Percentiles rank a stretch among this genome's conserved stretches.
These are phyloP conservation scores for Drosophila siamana DNA, from an alignment of 2,888 invertebrate species.

Conservation along the genomic window DNA sequence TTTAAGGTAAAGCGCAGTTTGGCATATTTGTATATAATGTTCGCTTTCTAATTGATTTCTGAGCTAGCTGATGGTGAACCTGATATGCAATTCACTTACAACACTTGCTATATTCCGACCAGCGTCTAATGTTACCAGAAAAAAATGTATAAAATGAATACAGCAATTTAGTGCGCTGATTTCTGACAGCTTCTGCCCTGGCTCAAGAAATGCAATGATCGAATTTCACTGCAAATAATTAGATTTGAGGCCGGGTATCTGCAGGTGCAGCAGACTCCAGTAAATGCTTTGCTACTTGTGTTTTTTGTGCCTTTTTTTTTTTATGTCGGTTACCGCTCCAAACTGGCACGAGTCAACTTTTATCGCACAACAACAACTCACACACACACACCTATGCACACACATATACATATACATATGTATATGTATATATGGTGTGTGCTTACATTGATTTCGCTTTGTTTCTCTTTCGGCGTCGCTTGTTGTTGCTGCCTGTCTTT, in stretches of 20 bases:
- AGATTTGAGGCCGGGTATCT: background rate
- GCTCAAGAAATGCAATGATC: no score
- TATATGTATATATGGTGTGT: constrained; percentile 20
- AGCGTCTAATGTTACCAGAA: no score
- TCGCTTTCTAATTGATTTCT: no score
- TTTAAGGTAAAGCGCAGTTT: no score
- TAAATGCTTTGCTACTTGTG: background rate
- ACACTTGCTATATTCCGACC: no score
- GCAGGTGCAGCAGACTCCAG: background rate
- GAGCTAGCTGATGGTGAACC: no score
- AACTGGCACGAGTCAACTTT: constrained; percentile 77
- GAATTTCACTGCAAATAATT: no score
- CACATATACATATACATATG: background rate
- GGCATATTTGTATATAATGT: no score
- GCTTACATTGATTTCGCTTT: constrained; percentile 67
- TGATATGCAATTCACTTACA: no score
- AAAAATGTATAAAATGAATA: no score
- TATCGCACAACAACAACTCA: constrained; percentile 52
- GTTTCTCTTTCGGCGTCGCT: constrained; percentile 45
- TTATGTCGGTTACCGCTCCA: constrained; percentile 51
- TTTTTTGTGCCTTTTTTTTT: constrained; percentile 14
- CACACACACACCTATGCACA: background rate
- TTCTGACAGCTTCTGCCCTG: no score
- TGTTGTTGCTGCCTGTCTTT: constrained; percentile 43
- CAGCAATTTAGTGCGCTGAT: no score